Evolutionary conservation across 2,888 invertebrate genomes (phyloP).

Genomic region (Ditula angustiorana): DNA sequence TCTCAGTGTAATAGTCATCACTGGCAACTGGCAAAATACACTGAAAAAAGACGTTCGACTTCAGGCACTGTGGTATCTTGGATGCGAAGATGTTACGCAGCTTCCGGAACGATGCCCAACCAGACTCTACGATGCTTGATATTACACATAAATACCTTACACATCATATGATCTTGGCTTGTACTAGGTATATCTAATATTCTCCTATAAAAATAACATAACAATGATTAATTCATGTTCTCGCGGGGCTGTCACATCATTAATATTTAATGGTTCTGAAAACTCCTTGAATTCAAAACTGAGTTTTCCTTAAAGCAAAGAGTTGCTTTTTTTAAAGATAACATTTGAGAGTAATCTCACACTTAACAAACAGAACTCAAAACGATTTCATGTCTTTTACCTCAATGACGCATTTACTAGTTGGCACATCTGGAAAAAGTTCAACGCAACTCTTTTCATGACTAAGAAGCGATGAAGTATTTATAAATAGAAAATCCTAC

Average conservation of each 20-base stretch:
- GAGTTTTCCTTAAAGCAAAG: not conserved
- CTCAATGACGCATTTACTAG: not conserved
- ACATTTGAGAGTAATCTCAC: too few relatives aligned
- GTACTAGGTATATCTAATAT: not conserved
- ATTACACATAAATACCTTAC: too few relatives aligned
- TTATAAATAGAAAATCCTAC: constrained; percentile 15
- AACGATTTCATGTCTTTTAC: not conserved
- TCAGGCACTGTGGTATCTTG: too few relatives aligned
- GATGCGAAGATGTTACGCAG: too few relatives aligned
- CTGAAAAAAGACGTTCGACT: too few relatives aligned
- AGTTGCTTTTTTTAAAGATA: not conserved
- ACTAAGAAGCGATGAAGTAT: not conserved
- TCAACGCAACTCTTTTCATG: constrained; percentile 12
- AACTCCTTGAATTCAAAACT: not conserved
- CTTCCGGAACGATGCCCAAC: too few relatives aligned
- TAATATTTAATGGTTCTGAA: constrained; percentile 7
- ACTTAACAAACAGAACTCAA: not conserved
- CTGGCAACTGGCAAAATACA: too few relatives aligned
- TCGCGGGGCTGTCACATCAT: not conserved
- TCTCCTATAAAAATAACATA: not conserved
- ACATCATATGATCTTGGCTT: too few relatives aligned
- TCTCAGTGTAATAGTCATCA: too few relatives aligned
- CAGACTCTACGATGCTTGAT: too few relatives aligned
- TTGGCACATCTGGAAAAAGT: constrained; percentile 4
- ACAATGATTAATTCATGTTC: not conserved